Conservation (phyloP, 2,113 vertebrate genomes). For the Sporophila hypoxantha region DNA sequence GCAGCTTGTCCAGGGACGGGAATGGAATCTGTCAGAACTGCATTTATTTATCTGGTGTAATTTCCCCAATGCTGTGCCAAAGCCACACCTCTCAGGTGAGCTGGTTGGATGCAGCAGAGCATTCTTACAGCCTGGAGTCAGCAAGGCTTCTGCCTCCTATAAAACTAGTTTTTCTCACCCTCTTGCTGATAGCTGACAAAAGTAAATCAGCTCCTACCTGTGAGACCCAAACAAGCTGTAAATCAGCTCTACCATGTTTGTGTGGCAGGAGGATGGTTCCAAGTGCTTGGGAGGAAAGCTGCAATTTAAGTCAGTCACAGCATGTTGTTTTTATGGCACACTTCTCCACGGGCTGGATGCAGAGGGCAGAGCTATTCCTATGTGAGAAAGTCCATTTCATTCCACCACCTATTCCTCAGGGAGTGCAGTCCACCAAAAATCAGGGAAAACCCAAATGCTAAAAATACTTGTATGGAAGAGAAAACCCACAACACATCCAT, state of each 20-base stretch:
- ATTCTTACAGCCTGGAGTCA: not conserved
- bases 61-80: not conserved
- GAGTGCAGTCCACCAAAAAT: not conserved
- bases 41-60: not conserved
- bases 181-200: not conserved
- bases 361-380: not conserved
- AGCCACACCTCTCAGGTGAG: not conserved
- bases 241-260: not conserved
- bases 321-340: not conserved
- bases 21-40: not conserved
- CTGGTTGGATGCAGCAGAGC: not conserved
- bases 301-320: not conserved
- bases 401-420: not conserved
- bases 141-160: not conserved
- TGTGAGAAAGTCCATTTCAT: not conserved
- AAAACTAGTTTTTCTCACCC: constrained; percentile 28
- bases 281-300: not conserved
- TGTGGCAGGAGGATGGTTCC: constrained; percentile 10
- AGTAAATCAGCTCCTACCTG: not conserved
- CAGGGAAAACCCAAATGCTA: not conserved
- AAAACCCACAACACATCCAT: not conserved
- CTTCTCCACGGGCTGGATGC: not conserved
- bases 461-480: not conserved
- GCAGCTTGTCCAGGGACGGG: not conserved
- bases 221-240: not conserved